Percentiles rank a stretch among this genome's conserved stretches.
These are phyloP conservation scores for Sapajus apella DNA, from an alignment of 2,113 vertebrate species.

Conservation along the genomic window DNA sequence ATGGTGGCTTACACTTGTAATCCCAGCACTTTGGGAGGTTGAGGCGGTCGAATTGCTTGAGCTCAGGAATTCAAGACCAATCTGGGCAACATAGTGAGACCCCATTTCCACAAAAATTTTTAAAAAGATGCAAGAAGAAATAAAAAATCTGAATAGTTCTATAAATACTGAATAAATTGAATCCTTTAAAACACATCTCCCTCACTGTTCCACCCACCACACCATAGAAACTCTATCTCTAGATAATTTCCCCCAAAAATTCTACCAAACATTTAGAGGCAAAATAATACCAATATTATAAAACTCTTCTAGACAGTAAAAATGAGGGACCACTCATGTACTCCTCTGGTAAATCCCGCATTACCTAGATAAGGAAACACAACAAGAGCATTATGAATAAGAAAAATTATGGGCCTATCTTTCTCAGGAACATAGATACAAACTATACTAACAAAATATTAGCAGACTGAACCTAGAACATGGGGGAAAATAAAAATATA, in stretches of 20 bases:
- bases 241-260: background rate
- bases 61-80: too few species aligned
- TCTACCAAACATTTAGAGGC: background rate
- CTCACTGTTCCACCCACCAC: background rate
- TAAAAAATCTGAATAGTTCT: background rate
- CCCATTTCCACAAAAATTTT: too few species aligned
- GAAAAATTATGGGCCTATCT: background rate
- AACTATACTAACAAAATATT: background rate
- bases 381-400: background rate
- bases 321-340: background rate
- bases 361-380: background rate
- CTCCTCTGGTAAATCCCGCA: background rate
- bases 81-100: too few species aligned
- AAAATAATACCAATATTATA: background rate
- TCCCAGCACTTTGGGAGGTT: too few species aligned
- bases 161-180: background rate
- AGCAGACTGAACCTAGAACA: background rate
- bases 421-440: background rate
- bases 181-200: background rate
- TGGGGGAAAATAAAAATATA: background rate
- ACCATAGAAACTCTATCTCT: background rate
- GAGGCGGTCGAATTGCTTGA: too few species aligned
- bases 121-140: background rate
- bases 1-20: too few species aligned
- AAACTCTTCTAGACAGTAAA: background rate